Evolutionary conservation across 1,140 invertebrate genomes (phyloP).

Genomic region (Meteorus sp.): DNA sequence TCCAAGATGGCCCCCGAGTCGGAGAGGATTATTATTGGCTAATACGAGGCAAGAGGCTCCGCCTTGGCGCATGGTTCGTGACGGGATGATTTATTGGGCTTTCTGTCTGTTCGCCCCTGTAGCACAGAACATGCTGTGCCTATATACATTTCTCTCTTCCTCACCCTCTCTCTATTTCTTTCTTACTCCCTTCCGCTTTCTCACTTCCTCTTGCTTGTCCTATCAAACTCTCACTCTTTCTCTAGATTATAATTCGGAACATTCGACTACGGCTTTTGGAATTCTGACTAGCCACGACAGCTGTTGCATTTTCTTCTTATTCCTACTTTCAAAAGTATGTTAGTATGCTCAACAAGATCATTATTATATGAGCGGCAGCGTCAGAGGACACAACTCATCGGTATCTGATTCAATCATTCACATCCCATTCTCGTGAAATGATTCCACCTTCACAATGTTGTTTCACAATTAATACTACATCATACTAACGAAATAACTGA

Average conservation of each 20-base stretch:
- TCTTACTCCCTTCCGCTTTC: slow-evolving; percentile 4
- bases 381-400: too few relatives aligned
- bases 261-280: slow-evolving; percentile 27
- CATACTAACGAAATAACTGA: too few relatives aligned
- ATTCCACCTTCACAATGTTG: too few relatives aligned
- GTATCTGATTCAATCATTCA: too few relatives aligned
- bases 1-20: slow-evolving; percentile 63
- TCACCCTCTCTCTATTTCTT: too few relatives aligned
- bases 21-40: slow-evolving; percentile 65
- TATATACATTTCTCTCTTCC: slow-evolving; percentile 10
- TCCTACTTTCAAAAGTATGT: slow-evolving; percentile 11
- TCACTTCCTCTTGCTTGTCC: neutral
- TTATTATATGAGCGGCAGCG: neutral
- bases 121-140: slow-evolving; percentile 46
- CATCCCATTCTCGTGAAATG: too few relatives aligned
- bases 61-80: slow-evolving; percentile 62
- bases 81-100: slow-evolving; percentile 61
- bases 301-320: slow-evolving; percentile 27
- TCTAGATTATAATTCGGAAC: slow-evolving; percentile 26
- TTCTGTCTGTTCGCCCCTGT: slow-evolving; percentile 60
- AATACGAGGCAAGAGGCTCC: slow-evolving; percentile 63
- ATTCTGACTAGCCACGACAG: slow-evolving; percentile 32
- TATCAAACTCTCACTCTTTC: slow-evolving; percentile 16
- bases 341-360: too few relatives aligned
- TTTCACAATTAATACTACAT: too few relatives aligned